Evolutionary conservation across 2,797 vertebrate species (phyloP).

Genomic region (Lithobates pipiens): DNA sequence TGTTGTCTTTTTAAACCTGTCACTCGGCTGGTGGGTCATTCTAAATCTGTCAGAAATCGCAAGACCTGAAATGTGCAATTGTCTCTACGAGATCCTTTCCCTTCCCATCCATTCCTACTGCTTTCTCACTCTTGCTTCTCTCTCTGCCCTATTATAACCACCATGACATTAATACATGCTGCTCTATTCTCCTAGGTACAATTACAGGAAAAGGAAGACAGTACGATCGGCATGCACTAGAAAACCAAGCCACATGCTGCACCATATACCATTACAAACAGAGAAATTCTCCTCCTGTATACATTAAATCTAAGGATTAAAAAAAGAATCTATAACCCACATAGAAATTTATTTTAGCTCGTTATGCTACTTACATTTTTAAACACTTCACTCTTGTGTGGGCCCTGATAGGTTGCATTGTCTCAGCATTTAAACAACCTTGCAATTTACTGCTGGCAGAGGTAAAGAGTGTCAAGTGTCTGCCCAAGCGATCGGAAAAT

Average conservation of each 20-base stretch:
- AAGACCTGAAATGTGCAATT: slow-evolving; percentile 53
- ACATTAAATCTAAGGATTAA: not conserved
- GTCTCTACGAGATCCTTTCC: slow-evolving; percentile 28
- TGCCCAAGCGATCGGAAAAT: slow-evolving; percentile 61
- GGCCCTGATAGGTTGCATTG: slow-evolving; percentile 9
- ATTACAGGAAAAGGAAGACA: slow-evolving; percentile 59
- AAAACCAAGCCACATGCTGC: slow-evolving; percentile 23
- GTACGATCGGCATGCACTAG: slow-evolving; percentile 58
- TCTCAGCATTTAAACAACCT: slow-evolving; percentile 56
- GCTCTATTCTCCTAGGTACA: slow-evolving; percentile 60
- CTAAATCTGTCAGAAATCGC: slow-evolving; percentile 55
- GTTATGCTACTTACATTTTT: slow-evolving; percentile 28
- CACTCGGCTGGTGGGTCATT: slow-evolving; percentile 65
- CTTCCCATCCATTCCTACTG: slow-evolving; percentile 38
- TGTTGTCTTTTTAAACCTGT: slow-evolving; percentile 67
- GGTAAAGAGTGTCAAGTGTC: slow-evolving; percentile 53
- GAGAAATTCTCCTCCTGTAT: not conserved
- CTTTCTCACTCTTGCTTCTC: slow-evolving; percentile 34
- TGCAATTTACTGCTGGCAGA: slow-evolving; percentile 63
- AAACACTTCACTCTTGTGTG: slow-evolving; percentile 33
- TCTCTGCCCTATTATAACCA: slow-evolving; percentile 59
- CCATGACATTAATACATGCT: slow-evolving; percentile 61
- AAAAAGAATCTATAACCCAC: not conserved
- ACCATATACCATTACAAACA: not conserved
- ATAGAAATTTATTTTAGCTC: not conserved